Evolutionary conservation across 1,140 invertebrate species (phyloP).

Genomic region (Galleria mellonella): DNA sequence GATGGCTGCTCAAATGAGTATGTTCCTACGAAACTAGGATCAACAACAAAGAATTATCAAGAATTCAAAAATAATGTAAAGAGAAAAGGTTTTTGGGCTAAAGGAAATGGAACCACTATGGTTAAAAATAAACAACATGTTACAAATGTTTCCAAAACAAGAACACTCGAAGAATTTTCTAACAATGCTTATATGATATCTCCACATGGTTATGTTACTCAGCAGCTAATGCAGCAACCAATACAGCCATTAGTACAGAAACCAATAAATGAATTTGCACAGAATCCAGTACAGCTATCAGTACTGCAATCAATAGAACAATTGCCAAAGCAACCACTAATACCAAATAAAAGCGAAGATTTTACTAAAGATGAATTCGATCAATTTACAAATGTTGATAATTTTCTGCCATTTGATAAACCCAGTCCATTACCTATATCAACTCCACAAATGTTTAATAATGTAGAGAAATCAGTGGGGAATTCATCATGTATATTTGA

Average conservation of each 20-base stretch:
- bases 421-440: background rate
- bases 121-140: constrained; percentile 17
- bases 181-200: too few relatives aligned
- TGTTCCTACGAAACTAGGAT: constrained; percentile 63
- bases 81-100: constrained; percentile 62
- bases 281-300: constrained; percentile 3
- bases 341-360: background rate
- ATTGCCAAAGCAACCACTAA: constrained; percentile 3
- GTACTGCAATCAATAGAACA: background rate
- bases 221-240: constrained; percentile 1
- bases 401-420: constrained; percentile 38
- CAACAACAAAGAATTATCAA: constrained; percentile 63
- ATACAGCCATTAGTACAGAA: constrained; percentile 7
- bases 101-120: constrained; percentile 44
- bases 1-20: constrained; percentile 63
- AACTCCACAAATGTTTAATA: constrained; percentile 6
- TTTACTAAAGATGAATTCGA: constrained; percentile 41
- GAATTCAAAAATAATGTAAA: constrained; percentile 67
- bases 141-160: constrained; percentile 6
- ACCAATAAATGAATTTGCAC: constrained; percentile 3
- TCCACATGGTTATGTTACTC: background rate
- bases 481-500: constrained; percentile 47
- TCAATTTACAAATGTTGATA: constrained; percentile 18
- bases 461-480: constrained; percentile 16
- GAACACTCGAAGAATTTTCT: background rate